phyloP scores from a whole-genome alignment of 2,888 invertebrate species.

The Pteria penguin region DNA sequence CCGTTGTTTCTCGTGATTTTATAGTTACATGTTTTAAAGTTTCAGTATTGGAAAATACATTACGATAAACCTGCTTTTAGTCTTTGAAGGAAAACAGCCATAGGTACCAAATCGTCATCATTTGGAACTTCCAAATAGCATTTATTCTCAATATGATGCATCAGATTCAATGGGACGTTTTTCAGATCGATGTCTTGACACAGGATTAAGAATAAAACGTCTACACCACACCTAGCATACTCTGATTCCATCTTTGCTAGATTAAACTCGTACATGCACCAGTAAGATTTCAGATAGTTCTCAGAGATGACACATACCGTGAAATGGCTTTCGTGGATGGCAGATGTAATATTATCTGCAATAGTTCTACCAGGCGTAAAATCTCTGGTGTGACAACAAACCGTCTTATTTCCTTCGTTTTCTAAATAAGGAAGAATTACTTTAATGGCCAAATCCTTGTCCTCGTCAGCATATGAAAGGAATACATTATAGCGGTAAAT shows the following conservation, averaged over 20 bases:
- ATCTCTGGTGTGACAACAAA: not conserved
- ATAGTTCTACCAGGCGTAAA: not conserved
- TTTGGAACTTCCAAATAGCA: not conserved
- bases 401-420: no score
- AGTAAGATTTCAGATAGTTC: not conserved
- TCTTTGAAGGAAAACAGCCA: no score
- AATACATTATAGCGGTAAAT: no score
- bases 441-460: no score
- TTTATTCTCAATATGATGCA: not conserved
- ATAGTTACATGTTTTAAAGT: no score
- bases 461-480: no score
- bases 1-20: no score
- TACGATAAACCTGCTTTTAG: no score
- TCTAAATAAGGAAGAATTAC: no score
- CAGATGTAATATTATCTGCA: not conserved
- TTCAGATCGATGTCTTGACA: not conserved
- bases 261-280: slow-evolving; percentile 7
- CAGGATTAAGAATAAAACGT: not conserved
- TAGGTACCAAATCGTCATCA: not conserved
- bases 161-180: not conserved
- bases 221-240: not conserved
- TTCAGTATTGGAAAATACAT: no score
- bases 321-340: not conserved
- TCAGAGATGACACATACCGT: not conserved
- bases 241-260: not conserved